Base-by-base conservation (phyloP, 2,797 vertebrate species). In the Falco berigora region DNA sequence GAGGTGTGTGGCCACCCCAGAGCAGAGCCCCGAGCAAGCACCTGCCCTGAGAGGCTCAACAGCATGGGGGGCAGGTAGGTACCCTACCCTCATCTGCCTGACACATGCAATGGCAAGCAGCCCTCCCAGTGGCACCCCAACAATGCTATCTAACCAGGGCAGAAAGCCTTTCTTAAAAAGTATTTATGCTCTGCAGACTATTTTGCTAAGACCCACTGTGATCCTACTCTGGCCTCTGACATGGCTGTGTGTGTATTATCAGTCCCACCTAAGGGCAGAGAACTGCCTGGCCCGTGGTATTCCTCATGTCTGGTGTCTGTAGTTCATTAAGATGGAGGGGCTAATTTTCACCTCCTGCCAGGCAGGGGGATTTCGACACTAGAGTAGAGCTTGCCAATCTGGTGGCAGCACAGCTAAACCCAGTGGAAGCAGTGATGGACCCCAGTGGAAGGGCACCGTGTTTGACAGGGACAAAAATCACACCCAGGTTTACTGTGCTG, bases 361-460 rank as follows among this genome's bases (percentile, higher is more conserved):
- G 73, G 42, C 46, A 27, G n/a, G 21, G 38, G 15, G 40, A 6
- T 74, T 30, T 47, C 44, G 67, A 8, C n/a, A 10, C 24, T 13
- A 44, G 14, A 71, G 62, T 56, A 87, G 56, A 59, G 44, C 6
- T 69, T 75, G 47, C 34, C 25, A 10, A 0, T 49, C 58, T 63
- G 64, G 28, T 42, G 18, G 52, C 91, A 69, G 82, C 68, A 9
- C 8, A 20, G 15, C 10, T 53, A 52, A 86, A n/a, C 19, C 17
- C 28, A 2, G 5, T 8, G 20, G 59, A 22, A 83, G 52, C 47
- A 46, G 52, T 42, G 52, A 14, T 32, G 50, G 28, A 77, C 24
- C 23, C 4, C 2, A 2, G 25, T 4, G 36, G 72, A 68, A 72
- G 42, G 20, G 27, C 50, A 16, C 24, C 0, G 0, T 50, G 16